phyloP scores from a whole-genome alignment of 2,113 vertebrate genomes.

The Nyctibius bracteatus region DNA sequence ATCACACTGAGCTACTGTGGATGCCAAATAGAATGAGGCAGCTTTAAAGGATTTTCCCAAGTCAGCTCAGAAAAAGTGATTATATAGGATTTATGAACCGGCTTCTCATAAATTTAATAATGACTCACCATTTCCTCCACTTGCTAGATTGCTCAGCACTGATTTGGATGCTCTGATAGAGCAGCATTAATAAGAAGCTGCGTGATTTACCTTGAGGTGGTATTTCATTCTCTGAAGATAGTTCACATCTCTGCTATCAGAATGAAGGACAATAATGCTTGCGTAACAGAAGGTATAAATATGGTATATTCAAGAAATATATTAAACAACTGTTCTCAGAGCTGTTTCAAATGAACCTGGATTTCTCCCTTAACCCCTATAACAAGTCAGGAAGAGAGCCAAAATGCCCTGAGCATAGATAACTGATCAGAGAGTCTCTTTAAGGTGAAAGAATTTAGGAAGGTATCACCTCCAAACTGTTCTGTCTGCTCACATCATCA shows the following conservation, averaged over 20 bases:
- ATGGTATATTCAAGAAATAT: neutral
- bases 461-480: neutral
- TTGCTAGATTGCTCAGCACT: constrained; percentile 36
- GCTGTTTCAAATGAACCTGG: neutral
- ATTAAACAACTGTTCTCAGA: neutral
- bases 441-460: neutral
- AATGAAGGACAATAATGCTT: constrained; percentile 33
- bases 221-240: constrained; percentile 15
- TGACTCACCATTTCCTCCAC: constrained; percentile 31
- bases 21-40: constrained; percentile 42
- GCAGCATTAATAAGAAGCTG: neutral
- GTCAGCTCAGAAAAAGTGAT: constrained; percentile 60
- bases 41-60: constrained; percentile 59
- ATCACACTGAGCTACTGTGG: constrained; percentile 35
- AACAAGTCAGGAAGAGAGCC: neutral
- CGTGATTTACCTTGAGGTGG: neutral
- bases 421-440: neutral
- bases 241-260: neutral
- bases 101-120: constrained; percentile 55
- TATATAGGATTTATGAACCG: constrained; percentile 53
- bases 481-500: neutral
- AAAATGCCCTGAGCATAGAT: neutral
- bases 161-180: constrained; percentile 14
- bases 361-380: neutral
- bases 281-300: neutral